Conservation (phyloP, 2,797 vertebrate species). For the Crenuchus spilurus region DNA sequence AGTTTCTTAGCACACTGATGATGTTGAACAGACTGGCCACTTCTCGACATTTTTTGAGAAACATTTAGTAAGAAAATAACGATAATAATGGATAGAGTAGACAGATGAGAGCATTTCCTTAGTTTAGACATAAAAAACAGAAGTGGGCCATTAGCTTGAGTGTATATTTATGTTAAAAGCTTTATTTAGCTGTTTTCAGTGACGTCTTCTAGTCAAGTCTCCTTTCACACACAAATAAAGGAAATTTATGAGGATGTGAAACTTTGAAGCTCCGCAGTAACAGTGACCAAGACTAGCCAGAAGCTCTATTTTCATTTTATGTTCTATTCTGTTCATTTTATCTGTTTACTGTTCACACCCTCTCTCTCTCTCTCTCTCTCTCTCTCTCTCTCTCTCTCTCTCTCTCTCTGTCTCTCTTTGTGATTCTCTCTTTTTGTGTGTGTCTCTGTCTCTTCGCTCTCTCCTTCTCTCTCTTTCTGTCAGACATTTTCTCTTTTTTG, state of each 20-base stretch:
- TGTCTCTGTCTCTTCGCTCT: too few species aligned
- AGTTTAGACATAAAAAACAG: not conserved
- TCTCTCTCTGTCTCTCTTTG: too few species aligned
- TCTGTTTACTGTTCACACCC: too few species aligned
- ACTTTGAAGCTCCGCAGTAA: constrained; percentile 28
- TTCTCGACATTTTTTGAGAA: constrained; percentile 19
- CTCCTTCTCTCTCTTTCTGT: too few species aligned
- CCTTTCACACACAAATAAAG: constrained; percentile 15
- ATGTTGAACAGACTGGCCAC: not conserved
- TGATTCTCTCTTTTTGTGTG: too few species aligned
- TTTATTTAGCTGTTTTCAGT: constrained; percentile 31
- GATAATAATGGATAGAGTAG: not conserved
- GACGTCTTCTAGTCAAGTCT: not conserved
- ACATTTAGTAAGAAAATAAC: constrained; percentile 9
- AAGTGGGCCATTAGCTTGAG: not conserved
- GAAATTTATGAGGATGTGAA: constrained; percentile 33
- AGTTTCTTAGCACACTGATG: constrained; percentile 10
- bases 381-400: too few species aligned
- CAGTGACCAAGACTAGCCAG: not conserved
- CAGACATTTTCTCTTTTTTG: too few species aligned
- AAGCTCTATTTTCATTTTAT: constrained; percentile 45
- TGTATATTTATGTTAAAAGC: constrained; percentile 8
- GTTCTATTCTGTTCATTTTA: constrained; percentile 37
- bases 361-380: too few species aligned
- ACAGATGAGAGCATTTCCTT: constrained; percentile 12